phyloP scores from a whole-genome alignment of 2,888 invertebrate species.

The Allolobophora icterica region DNA sequence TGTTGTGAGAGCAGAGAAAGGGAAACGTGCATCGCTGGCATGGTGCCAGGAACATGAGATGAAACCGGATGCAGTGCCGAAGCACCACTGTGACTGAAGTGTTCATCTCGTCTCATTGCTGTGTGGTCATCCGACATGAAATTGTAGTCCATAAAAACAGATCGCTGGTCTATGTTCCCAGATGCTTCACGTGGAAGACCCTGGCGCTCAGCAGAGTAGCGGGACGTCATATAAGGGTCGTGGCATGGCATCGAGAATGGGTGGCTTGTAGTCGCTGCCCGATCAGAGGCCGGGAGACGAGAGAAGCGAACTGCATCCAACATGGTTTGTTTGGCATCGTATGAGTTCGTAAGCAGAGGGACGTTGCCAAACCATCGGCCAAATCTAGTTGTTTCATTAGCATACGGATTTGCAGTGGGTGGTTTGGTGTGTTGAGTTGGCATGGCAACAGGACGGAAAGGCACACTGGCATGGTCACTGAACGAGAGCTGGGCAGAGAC shows the following conservation, averaged over 20 bases:
- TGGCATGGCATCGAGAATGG: slow-evolving; percentile 25
- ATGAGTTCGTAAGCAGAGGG: slow-evolving; percentile 13
- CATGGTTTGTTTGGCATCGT: slow-evolving; percentile 28
- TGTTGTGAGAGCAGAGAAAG: slow-evolving; percentile 33
- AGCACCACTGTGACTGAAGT: slow-evolving; percentile 24
- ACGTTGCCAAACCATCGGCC: slow-evolving; percentile 33
- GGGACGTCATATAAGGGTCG: slow-evolving; percentile 32
- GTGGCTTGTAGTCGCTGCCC: slow-evolving; percentile 12
- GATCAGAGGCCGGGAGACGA: slow-evolving; percentile 32
- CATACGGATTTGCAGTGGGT: slow-evolving; percentile 21
- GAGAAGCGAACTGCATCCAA: slow-evolving; percentile 32
- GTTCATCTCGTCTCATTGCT: slow-evolving; percentile 25
- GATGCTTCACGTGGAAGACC: background rate
- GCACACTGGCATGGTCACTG: slow-evolving; percentile 20
- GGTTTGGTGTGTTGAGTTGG: slow-evolving; percentile 28
- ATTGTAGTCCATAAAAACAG: slow-evolving; percentile 29
- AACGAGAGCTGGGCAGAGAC: slow-evolving; percentile 14
- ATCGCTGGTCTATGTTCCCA: slow-evolving; percentile 26
- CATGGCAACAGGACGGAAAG: slow-evolving; percentile 34
- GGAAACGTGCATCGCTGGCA: slow-evolving; percentile 35
- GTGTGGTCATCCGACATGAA: slow-evolving; percentile 30
- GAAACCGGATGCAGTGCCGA: slow-evolving; percentile 27
- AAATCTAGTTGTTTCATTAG: slow-evolving; percentile 1
- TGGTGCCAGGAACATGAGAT: slow-evolving; percentile 19
- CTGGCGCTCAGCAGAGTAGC: slow-evolving; percentile 7